A percentile compares a stretch with the other conserved stretches of the same genome.
Evolutionary conservation across 2,113 vertebrate genomes (phyloP).

Genomic region (Xenopus borealis): DNA sequence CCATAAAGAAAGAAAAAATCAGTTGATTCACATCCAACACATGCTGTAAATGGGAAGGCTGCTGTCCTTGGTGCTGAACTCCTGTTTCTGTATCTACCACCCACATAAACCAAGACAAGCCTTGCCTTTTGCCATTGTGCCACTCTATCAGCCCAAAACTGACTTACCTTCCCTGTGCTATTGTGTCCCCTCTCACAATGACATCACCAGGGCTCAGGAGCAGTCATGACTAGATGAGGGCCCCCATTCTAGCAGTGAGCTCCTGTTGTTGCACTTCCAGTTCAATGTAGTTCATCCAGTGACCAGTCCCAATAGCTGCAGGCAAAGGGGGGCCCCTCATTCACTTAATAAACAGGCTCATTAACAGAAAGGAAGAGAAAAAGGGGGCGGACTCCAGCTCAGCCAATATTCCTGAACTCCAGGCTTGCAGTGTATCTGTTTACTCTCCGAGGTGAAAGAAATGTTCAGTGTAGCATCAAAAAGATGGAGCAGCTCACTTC

Average conservation of each 20-base stretch:
- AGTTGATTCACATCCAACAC: too few relatives aligned
- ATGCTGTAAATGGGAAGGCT: background rate
- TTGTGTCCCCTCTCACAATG: conserved; percentile 96
- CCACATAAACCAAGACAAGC: too few relatives aligned
- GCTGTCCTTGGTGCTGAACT: conserved; percentile 36
- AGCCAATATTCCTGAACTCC: conserved; percentile 79
- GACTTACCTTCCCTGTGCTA: conserved; percentile 99
- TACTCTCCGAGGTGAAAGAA: conserved; percentile 84
- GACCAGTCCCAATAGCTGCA: conserved; percentile 71
- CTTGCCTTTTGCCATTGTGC: too few relatives aligned
- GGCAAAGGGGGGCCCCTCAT: conserved; percentile 70
- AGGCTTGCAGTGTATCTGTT: conserved; percentile 82
- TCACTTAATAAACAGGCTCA: conserved; percentile 78
- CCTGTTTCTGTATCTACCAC: too few relatives aligned
- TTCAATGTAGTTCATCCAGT: conserved; percentile 65
- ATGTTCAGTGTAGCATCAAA: conserved; percentile 78
- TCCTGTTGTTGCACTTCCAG: conserved; percentile 58
- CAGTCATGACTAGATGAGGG: conserved; percentile 73
- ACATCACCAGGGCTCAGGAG: conserved; percentile 99
- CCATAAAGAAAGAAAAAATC: too few relatives aligned
- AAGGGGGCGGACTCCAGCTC: conserved; percentile 70
- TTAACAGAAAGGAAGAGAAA: conserved; percentile 70
- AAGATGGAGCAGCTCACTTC: conserved; percentile 62
- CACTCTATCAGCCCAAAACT: conserved; percentile 63
- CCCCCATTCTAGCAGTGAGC: background rate